phyloP scores from a whole-genome alignment of 2,888 invertebrate genomes.

The Orchesella flavescens region DNA sequence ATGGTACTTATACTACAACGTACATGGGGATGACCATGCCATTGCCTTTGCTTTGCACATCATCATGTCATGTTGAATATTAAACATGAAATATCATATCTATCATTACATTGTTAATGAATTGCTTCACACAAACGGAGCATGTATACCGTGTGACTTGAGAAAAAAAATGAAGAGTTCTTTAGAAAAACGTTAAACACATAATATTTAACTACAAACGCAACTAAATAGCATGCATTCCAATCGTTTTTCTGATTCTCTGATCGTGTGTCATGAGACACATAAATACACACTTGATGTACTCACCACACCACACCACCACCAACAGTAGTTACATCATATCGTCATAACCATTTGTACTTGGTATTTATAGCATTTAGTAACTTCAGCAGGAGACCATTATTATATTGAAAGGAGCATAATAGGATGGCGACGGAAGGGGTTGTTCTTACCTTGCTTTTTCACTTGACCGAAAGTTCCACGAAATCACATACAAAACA shows the following conservation, averaged over 20 bases:
- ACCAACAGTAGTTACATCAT: not conserved
- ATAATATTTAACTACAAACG: not conserved
- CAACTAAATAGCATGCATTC: not conserved
- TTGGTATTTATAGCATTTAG: not conserved
- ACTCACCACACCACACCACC: not conserved
- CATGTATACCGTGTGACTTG: conserved; percentile 11
- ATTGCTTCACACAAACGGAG: conserved; percentile 1
- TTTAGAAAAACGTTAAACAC: conserved; percentile 6
- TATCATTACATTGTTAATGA: conserved; percentile 3
- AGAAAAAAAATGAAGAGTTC: conserved; percentile 8
- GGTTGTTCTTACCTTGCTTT: conserved; percentile 39
- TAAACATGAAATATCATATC: not conserved
- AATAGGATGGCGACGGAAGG: conserved; percentile 33
- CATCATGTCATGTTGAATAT: conserved; percentile 8
- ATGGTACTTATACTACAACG: not conserved
- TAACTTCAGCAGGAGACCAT: not conserved
- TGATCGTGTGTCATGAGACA: conserved; percentile 1
- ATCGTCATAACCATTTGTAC: not conserved
- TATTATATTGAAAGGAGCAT: not conserved
- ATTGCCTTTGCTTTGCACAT: not conserved
- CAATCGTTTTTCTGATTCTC: conserved; percentile 6
- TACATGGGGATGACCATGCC: not conserved
- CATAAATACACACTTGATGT: not conserved
- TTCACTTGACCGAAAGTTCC: conserved; percentile 42
- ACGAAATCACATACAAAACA: conserved; percentile 12